Percentiles rank a stretch among this genome's conserved stretches.
Conservation (phyloP, 23 tunicate genomes). For the Ciona savignyi region DNA sequence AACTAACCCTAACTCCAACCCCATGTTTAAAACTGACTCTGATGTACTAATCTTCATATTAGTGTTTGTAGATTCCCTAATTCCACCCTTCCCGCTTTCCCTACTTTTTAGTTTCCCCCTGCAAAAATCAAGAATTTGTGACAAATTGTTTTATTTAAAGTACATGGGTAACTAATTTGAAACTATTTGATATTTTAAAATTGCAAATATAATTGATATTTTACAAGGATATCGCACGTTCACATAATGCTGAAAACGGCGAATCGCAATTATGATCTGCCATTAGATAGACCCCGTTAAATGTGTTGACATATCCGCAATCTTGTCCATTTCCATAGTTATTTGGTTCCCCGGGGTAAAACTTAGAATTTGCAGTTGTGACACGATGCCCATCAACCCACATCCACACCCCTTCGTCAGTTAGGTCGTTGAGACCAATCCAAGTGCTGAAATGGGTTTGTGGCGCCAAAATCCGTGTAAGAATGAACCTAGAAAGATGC, state of each 20-base stretch:
- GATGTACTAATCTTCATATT: too few relatives aligned
- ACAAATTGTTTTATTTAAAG: too few relatives aligned
- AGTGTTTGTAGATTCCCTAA: too few relatives aligned
- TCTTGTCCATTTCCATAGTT: conserved; percentile 4
- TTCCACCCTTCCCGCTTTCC: too few relatives aligned
- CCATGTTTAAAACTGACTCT: too few relatives aligned
- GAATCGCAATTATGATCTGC: conserved; percentile 13
- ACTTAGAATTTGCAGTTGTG: conserved; percentile 9
- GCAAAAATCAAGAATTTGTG: too few relatives aligned
- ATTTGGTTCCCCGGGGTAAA: conserved; percentile 16
- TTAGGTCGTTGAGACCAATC: conserved; percentile 12
- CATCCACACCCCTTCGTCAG: conserved; percentile 13
- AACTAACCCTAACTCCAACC: too few relatives aligned
- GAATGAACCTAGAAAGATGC: neutral
- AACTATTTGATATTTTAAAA: too few relatives aligned
- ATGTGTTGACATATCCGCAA: conserved; percentile 4
- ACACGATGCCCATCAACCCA: conserved; percentile 15
- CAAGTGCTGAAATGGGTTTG: conserved; percentile 13
- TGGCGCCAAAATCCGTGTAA: neutral
- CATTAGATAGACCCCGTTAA: neutral
- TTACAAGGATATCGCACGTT: neutral
- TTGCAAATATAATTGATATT: too few relatives aligned
- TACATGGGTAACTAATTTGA: too few relatives aligned
- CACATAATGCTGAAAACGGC: conserved; percentile 14
- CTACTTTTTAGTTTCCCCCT: too few relatives aligned